Evolutionary conservation across 2,888 invertebrate genomes (phyloP).

Genomic region (Temnothorax rugatulus): DNA sequence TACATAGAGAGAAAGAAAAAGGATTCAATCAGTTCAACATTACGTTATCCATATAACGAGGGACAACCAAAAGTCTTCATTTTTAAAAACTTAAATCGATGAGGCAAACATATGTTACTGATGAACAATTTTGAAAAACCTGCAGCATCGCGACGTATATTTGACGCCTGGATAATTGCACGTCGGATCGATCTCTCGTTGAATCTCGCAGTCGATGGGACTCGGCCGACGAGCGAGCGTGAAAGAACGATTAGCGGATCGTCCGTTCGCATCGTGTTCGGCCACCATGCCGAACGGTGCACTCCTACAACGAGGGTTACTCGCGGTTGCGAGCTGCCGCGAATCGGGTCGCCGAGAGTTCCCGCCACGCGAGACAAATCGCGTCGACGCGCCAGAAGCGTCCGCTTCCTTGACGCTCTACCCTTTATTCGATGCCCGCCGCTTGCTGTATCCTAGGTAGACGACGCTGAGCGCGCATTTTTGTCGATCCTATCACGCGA

Average conservation of each 20-base stretch:
- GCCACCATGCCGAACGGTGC: background rate
- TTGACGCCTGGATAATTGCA: background rate
- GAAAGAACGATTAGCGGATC: slow-evolving; percentile 3
- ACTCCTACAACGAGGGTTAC: background rate
- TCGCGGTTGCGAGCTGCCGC: slow-evolving; percentile 34
- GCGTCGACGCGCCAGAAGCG: background rate
- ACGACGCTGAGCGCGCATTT: background rate
- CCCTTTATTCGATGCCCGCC: slow-evolving; percentile 1
- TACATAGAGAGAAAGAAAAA: background rate
- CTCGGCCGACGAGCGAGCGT: background rate
- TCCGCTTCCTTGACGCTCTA: background rate
- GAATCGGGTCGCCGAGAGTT: slow-evolving; percentile 29
- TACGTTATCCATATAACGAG: background rate
- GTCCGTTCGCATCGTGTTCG: background rate
- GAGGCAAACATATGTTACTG: background rate
- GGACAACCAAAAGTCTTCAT: background rate
- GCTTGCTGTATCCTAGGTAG: slow-evolving; percentile 33
- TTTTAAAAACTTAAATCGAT: background rate
- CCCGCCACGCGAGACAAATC: slow-evolving; percentile 29
- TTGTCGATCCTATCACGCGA: background rate
- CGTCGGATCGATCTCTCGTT: background rate
- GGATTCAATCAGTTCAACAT: background rate
- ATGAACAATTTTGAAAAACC: slow-evolving; percentile 6
- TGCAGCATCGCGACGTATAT: background rate
- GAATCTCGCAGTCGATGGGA: slow-evolving; percentile 29